Evolutionary conservation across 92 coral and sea anemone species (phyloP).

Genomic region (Ricordea florida): DNA sequence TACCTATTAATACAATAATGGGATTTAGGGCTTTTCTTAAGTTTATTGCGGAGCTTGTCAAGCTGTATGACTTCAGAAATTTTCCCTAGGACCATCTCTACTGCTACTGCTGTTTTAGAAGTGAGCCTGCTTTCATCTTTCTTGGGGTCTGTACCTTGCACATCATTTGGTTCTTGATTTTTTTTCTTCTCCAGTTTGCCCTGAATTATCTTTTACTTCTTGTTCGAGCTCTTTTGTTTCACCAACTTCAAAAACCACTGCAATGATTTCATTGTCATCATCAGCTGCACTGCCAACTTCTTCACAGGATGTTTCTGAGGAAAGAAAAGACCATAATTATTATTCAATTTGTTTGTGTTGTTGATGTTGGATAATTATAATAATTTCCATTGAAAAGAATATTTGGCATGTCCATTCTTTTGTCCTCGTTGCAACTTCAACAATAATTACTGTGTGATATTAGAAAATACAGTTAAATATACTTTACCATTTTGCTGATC

Average conservation of each 20-base stretch:
- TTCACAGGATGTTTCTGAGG: not conserved
- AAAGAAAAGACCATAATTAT: not conserved
- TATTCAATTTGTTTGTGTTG: not conserved
- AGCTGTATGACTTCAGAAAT: not conserved
- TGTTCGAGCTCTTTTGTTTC: not conserved
- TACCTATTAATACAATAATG: not conserved
- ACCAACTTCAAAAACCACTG: not conserved
- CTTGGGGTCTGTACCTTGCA: not conserved
- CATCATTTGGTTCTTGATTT: not conserved
- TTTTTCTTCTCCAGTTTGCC: not conserved
- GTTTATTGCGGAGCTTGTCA: conserved; percentile 1
- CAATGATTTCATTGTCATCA: not conserved
- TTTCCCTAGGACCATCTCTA: conserved; percentile 5
- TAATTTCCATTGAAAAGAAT: not conserved
- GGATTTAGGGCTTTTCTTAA: not conserved
- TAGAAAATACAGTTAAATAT: not conserved
- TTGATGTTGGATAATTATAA: not conserved
- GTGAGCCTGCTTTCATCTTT: not conserved
- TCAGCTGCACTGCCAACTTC: not conserved
- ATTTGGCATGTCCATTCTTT: not conserved
- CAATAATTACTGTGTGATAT: not conserved
- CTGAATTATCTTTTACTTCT: not conserved
- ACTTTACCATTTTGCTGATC: not conserved
- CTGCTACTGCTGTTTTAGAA: conserved; percentile 16
- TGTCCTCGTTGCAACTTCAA: not conserved